A percentile compares a stretch with the other conserved stretches of the same genome.
Evolutionary conservation across 2,797 vertebrate species (phyloP).

Genomic region (Rhinoraja longicauda): DNA sequence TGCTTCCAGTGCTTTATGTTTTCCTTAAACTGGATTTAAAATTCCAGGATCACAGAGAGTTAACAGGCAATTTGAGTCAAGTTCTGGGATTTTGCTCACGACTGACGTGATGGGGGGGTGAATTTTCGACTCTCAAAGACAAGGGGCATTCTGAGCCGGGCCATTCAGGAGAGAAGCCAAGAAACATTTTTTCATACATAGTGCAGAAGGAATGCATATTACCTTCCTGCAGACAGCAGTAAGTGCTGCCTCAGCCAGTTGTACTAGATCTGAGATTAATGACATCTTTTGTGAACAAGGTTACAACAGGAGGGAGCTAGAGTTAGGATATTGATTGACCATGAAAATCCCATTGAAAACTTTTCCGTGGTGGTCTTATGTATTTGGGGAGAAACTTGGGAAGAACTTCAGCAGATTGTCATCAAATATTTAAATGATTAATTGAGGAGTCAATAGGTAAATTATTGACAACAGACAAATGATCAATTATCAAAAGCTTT

Average conservation of each 20-base stretch:
- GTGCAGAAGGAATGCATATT: no score
- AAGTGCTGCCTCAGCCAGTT: not conserved
- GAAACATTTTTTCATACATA: no score
- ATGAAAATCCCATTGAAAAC: not conserved
- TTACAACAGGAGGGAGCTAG: not conserved
- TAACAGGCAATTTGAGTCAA: not conserved
- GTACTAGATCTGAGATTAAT: not conserved
- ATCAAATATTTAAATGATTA: not conserved
- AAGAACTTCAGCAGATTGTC: not conserved
- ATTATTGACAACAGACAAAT: not conserved
- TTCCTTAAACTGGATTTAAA: not conserved
- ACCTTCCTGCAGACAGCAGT: no score
- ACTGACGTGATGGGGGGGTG: not conserved
- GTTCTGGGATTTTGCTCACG: not conserved
- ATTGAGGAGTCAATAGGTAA: not conserved
- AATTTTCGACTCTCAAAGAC: not conserved
- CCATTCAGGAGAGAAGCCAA: not conserved
- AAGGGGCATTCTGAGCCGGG: not conserved
- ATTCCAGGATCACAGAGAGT: not conserved
- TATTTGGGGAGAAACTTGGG: not conserved
- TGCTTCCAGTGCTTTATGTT: not conserved
- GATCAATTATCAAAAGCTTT: not conserved
- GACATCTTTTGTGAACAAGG: not conserved
- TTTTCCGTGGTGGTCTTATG: not conserved
- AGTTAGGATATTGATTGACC: not conserved